Evolutionary conservation across 2,113 vertebrate genomes (phyloP).

Genomic region (Menidia beryllina): DNA sequence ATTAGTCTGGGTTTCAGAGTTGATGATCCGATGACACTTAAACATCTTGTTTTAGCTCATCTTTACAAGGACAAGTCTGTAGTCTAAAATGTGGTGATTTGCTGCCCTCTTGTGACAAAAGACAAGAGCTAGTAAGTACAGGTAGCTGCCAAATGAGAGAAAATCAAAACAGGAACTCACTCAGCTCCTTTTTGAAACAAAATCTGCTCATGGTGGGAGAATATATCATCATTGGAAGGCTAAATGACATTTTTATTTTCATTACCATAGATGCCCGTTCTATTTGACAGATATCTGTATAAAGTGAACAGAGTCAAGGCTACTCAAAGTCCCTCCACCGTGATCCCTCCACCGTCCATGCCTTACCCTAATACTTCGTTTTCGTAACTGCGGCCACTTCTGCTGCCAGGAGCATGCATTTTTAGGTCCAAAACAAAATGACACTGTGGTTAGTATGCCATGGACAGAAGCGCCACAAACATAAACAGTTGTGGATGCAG

Average conservation of each 20-base stretch:
- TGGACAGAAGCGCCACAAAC: not conserved
- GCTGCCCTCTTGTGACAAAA: slow-evolving; percentile 66
- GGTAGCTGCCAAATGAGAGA: slow-evolving; percentile 5
- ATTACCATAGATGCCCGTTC: not conserved
- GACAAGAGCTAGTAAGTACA: not conserved
- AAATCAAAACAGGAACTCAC: accelerated
- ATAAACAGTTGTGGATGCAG: slow-evolving; percentile 1
- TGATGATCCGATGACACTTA: too few relatives aligned
- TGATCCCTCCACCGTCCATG: slow-evolving; percentile 29
- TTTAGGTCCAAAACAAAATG: slow-evolving; percentile 70
- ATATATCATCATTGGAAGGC: accelerated
- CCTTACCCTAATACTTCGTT: slow-evolving; percentile 79
- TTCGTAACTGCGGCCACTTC: slow-evolving; percentile 73
- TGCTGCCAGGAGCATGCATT: slow-evolving; percentile 68
- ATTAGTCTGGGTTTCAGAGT: not conserved
- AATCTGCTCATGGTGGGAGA: not conserved
- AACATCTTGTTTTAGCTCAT: too few relatives aligned
- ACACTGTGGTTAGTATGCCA: slow-evolving; percentile 64
- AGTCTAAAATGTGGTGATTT: slow-evolving; percentile 22
- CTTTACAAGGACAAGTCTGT: too few relatives aligned
- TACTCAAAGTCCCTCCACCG: not conserved
- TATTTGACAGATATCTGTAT: slow-evolving; percentile 3
- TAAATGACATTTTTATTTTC: not conserved
- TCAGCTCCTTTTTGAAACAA: not conserved
- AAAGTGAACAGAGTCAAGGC: not conserved